A percentile compares a stretch with the other conserved stretches of the same genome.
These are phyloP conservation scores for Corbicula japonica DNA, from an alignment of 2,888 invertebrate genomes.

Conservation along the genomic window DNA sequence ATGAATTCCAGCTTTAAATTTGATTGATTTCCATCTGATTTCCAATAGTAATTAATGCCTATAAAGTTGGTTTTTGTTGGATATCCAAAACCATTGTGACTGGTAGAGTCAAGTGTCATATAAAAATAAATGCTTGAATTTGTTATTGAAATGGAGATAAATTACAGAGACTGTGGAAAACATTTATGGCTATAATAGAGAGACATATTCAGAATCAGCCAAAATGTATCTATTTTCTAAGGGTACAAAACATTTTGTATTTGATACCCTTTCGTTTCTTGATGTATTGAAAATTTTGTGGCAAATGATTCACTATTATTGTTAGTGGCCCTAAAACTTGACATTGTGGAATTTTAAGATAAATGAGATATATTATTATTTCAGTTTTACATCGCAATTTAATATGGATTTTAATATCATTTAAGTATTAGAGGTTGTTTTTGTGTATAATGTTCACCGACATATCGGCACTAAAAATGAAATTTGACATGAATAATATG, in stretches of 20 bases:
- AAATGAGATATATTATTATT: conserved; percentile 54
- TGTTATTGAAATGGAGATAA: conserved; percentile 16
- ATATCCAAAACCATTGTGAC: too few species aligned
- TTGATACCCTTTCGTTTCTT: conserved; percentile 44
- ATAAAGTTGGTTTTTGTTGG: too few species aligned
- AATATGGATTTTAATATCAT: conserved; percentile 67
- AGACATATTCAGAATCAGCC: conserved; percentile 9
- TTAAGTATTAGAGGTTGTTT: conserved; percentile 50
- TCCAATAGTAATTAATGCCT: too few species aligned
- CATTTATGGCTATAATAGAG: conserved; percentile 42
- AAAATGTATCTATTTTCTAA: conserved; percentile 46
- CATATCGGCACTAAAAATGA: conserved; percentile 61
- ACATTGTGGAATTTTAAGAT: conserved; percentile 46
- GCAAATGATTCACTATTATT: conserved; percentile 38
- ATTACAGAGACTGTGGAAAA: conserved; percentile 35
- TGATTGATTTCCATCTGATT: too few species aligned
- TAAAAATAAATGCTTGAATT: conserved; percentile 18
- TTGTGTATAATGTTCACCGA: conserved; percentile 51
- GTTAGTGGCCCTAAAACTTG: conserved; percentile 27
- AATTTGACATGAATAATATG: conserved; percentile 68
- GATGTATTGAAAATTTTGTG: conserved; percentile 39
- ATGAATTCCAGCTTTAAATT: too few species aligned
- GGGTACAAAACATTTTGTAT: conserved; percentile 41
- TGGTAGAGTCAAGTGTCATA: conserved; percentile 31
- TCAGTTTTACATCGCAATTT: conserved; percentile 58